Conservation (phyloP, 2,797 vertebrate species). For the Bryconaethiops microstoma region DNA sequence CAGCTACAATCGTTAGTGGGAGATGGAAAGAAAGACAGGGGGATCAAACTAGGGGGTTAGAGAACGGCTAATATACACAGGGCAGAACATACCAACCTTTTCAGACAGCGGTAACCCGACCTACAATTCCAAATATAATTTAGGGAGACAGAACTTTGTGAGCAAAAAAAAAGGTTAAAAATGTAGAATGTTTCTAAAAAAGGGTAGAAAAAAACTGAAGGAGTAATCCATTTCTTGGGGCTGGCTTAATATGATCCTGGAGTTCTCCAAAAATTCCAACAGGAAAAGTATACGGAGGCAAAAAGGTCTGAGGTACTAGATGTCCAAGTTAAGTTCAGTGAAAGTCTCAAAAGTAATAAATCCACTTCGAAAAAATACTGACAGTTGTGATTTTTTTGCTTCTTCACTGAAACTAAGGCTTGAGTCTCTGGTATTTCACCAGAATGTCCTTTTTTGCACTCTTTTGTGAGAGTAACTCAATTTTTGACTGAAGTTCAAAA, state of each 20-base stretch:
- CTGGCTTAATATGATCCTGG: constrained; percentile 60
- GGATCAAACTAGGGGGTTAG: constrained; percentile 93
- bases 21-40: constrained; percentile 79
- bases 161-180: constrained; percentile 80
- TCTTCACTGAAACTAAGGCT: not conserved
- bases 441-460: not conserved
- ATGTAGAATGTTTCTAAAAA: constrained; percentile 66
- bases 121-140: constrained; percentile 99
- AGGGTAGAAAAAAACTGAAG: constrained; percentile 63
- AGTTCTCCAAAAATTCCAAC: constrained; percentile 36
- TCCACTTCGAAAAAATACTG: constrained; percentile 16
- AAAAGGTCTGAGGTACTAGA: constrained; percentile 8
- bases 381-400: not conserved
- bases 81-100: constrained; percentile 99
- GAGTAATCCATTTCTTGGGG: constrained; percentile 73
- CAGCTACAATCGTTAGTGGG: constrained; percentile 93
- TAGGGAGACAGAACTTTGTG: constrained; percentile 98
- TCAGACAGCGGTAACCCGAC: constrained; percentile 99
- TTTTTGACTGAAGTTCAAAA: constrained; percentile 4
- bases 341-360: constrained; percentile 30
- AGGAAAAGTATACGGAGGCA: constrained; percentile 27
- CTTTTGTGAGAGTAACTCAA: not conserved
- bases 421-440: not conserved
- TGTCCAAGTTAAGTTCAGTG: constrained; percentile 11
- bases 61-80: constrained; percentile 98